Conservation (phyloP, 2,113 vertebrate species). For the Synodontis membranacea region DNA sequence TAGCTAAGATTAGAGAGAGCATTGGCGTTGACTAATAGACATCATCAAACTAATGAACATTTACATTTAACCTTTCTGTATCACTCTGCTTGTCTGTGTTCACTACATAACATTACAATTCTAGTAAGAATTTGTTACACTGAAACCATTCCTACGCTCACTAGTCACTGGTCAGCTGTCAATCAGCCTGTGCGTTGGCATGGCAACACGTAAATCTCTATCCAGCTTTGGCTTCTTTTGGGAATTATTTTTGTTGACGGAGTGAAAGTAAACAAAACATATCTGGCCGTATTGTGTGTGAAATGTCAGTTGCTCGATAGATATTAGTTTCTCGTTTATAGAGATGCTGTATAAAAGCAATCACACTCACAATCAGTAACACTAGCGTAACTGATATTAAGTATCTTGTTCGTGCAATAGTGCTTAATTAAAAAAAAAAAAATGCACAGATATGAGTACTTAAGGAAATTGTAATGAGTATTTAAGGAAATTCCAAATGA, state of each 20-base stretch:
- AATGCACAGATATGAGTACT: neutral
- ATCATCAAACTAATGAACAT: neutral
- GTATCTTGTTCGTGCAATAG: neutral
- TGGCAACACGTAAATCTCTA: neutral
- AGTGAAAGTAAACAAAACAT: neutral
- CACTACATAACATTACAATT: neutral
- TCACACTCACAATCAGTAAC: neutral
- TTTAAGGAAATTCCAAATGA: neutral
- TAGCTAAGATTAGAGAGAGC: neutral
- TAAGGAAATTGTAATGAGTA: neutral
- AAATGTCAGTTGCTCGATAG: neutral
- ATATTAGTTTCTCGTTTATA: slow-evolving; percentile 7
- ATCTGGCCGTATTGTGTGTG: neutral
- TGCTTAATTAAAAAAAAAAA: slow-evolving; percentile 8
- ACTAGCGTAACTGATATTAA: neutral
- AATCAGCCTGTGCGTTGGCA: neutral
- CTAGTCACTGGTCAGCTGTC: neutral
- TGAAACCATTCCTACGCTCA: neutral
- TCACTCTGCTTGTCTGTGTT: neutral
- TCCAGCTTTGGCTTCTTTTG: neutral
- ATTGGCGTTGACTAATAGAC: neutral
- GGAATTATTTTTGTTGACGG: neutral
- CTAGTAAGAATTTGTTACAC: neutral
- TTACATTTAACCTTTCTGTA: neutral
- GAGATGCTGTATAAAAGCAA: neutral